These are phyloP conservation scores for Strigops habroptila DNA, from an alignment of 2,113 vertebrate genomes.

Conservation along the genomic window DNA sequence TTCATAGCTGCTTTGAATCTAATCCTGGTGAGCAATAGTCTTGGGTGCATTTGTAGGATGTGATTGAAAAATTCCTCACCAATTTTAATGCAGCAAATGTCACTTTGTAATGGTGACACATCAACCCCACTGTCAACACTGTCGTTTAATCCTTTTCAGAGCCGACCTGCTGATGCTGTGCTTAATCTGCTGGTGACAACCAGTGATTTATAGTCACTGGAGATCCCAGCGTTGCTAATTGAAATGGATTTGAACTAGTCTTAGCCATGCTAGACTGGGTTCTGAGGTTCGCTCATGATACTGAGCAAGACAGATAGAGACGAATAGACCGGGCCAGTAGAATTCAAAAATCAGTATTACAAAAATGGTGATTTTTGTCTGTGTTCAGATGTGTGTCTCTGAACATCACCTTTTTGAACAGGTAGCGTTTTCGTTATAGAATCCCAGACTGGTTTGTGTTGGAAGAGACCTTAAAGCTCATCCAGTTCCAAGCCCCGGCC, in stretches of 20 bases:
- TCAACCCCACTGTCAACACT: not conserved
- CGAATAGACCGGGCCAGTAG: rapidly evolving
- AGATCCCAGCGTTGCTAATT: not conserved
- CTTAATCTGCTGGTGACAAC: not conserved
- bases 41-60: not conserved
- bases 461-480: too few species aligned
- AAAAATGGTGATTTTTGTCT: not conserved
- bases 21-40: not conserved
- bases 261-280: not conserved
- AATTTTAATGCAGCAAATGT: not conserved
- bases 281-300: not conserved
- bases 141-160: not conserved
- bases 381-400: rapidly evolving
- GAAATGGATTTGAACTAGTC: not conserved
- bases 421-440: not conserved
- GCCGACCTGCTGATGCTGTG: not conserved
- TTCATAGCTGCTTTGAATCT: not conserved
- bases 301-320: not conserved
- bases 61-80: rapidly evolving
- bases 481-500: too few species aligned
- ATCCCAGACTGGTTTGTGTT: too few species aligned
- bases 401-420: not conserved
- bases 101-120: not conserved
- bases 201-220: not conserved
- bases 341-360: rapidly evolving